phyloP scores from a whole-genome alignment of 2,888 invertebrate species.

The Dolichomitus sp. region DNA sequence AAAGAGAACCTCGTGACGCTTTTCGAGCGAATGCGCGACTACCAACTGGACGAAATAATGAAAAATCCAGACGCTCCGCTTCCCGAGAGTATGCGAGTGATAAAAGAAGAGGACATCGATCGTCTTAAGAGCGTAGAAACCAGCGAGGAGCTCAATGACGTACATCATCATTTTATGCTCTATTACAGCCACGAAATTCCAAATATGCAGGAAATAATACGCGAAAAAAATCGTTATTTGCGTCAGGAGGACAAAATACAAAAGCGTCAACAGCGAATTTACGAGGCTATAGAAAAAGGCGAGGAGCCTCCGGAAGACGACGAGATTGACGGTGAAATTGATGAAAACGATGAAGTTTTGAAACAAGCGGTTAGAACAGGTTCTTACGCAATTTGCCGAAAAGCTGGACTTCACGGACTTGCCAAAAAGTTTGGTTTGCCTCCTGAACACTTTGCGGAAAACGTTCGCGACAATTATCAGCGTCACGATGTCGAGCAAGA shows the following conservation, averaged over 20 bases:
- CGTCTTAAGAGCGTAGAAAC: conserved; percentile 92
- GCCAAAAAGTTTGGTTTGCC: conserved; percentile 96
- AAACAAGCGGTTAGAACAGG: conserved; percentile 95
- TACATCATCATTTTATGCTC: conserved; percentile 95
- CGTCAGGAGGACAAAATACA: conserved; percentile 62
- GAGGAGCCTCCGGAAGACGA: conserved; percentile 88
- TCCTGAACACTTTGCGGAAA: conserved; percentile 98
- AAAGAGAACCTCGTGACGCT: conserved; percentile 93
- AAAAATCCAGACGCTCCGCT: conserved; percentile 91
- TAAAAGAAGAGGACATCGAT: conserved; percentile 94
- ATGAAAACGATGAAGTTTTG: conserved; percentile 88
- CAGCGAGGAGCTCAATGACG: conserved; percentile 95
- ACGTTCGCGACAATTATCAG: conserved; percentile 97
- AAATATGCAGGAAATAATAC: conserved; percentile 92
- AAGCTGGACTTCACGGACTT: conserved; percentile 93
- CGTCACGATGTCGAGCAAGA: conserved; percentile 97
- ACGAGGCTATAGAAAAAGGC: conserved; percentile 88
- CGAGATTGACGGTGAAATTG: conserved; percentile 87
- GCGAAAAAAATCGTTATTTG: conserved; percentile 86
- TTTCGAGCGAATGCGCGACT: conserved; percentile 96
- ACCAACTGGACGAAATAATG: conserved; percentile 89
- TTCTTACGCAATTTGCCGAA: conserved; percentile 94
- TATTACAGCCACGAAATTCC: conserved; percentile 95
- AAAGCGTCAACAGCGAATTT: conserved; percentile 87
- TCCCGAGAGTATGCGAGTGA: conserved; percentile 92